Evolutionary conservation across 2,888 invertebrate genomes (phyloP).

Genomic region (Melieria crassipennis): DNA sequence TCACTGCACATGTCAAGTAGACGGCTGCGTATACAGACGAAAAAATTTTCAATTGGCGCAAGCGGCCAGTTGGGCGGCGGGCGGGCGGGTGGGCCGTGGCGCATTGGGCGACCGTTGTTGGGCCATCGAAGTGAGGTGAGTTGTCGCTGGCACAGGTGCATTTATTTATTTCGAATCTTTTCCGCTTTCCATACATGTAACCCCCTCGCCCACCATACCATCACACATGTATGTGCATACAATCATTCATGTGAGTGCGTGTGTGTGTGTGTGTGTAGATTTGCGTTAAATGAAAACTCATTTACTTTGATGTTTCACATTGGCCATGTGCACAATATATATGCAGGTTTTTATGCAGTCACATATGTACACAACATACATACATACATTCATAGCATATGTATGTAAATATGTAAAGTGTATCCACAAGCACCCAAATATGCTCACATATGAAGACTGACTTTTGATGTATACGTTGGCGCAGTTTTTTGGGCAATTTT

Average conservation of each 20-base stretch:
- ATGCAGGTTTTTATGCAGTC: constrained; percentile 10
- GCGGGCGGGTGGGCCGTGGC: neutral
- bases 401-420: neutral
- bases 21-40: constrained; percentile 29
- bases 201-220: neutral
- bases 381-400: neutral
- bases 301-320: constrained; percentile 58
- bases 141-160: constrained; percentile 51
- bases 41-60: neutral
- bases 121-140: neutral
- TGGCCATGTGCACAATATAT: neutral
- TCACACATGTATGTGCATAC: constrained; percentile 5
- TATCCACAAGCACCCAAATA: neutral
- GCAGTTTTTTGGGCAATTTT: too few relatives aligned
- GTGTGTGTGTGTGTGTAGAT: constrained; percentile 2
- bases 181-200: constrained; percentile 47
- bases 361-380: neutral
- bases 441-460: too few relatives aligned
- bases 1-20: constrained; percentile 50
- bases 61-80: neutral
- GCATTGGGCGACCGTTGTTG: neutral
- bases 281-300: constrained; percentile 59
- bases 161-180: constrained; percentile 61
- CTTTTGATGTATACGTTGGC: too few relatives aligned
- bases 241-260: constrained; percentile 10